Evolutionary conservation across 2,113 vertebrate species (phyloP).

Genomic region (Calyptomena viridis): DNA sequence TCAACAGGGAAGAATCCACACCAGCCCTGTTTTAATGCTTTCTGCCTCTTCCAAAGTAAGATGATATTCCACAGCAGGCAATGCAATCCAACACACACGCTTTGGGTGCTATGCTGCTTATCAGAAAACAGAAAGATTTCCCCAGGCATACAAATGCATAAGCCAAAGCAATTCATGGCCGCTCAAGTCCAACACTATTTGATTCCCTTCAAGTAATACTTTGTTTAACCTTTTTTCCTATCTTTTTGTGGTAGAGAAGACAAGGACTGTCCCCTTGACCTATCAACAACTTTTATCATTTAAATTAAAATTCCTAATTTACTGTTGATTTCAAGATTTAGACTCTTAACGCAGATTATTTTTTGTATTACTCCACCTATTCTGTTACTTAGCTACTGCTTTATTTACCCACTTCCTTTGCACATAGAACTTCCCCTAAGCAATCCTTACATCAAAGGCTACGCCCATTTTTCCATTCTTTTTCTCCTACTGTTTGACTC

Average conservation of each 20-base stretch:
- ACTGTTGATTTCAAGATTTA: background rate
- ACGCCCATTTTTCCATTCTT: background rate
- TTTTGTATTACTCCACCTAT: background rate
- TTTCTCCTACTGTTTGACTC: background rate
- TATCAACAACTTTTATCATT: background rate
- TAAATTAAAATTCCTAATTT: background rate
- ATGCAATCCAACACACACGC: background rate
- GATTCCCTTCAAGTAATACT: background rate
- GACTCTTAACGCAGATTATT: background rate
- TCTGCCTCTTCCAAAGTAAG: background rate
- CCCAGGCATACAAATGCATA: background rate
- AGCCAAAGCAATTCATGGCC: background rate
- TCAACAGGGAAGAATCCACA: background rate
- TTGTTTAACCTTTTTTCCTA: background rate
- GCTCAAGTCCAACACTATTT: background rate
- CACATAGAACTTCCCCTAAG: background rate
- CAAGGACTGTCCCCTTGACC: background rate
- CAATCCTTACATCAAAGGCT: background rate
- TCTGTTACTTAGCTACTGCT: background rate
- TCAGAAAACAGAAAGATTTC: background rate
- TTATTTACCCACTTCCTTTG: background rate
- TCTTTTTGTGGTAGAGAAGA: too few relatives aligned
- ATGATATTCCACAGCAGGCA: background rate
- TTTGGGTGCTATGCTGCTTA: background rate
- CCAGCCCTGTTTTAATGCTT: background rate